phyloP scores from a whole-genome alignment of 2,113 vertebrate species.

The Edolisoma coerulescens region DNA sequence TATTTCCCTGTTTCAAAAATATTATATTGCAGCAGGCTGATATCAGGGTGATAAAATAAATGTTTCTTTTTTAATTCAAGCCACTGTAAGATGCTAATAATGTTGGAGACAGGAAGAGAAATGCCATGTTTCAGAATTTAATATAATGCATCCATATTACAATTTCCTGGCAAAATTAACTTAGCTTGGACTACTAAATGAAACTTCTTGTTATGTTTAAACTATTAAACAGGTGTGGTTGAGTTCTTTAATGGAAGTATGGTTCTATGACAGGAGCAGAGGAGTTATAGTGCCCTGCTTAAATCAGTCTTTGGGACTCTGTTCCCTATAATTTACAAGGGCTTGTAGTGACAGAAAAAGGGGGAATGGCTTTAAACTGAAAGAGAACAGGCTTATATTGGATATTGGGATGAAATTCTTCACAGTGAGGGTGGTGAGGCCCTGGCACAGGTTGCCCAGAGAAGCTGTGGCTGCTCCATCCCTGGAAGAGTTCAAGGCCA shows the following conservation, averaged over 20 bases:
- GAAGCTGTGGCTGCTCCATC: not conserved
- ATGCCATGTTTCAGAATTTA: not conserved
- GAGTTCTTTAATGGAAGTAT: not conserved
- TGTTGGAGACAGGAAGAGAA: not conserved
- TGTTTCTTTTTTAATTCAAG: constrained; percentile 52
- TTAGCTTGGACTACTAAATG: not conserved
- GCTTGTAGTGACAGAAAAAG: not conserved
- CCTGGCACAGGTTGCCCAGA: not conserved
- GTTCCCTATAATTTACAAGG: not conserved
- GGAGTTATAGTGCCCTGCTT: not conserved
- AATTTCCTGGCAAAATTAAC: constrained; percentile 2
- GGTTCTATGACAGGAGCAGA: not conserved
- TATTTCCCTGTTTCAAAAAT: constrained; percentile 51
- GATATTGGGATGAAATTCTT: not conserved
- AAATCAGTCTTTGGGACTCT: not conserved
- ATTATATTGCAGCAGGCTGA: constrained; percentile 17
- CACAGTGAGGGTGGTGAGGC: not conserved
- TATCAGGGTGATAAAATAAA: constrained; percentile 55
- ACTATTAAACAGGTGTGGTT: not conserved
- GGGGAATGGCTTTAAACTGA: not conserved
- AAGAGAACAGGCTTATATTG: not conserved
- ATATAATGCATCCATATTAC: not conserved
- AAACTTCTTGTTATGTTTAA: constrained; percentile 5
- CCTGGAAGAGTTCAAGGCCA: not conserved
- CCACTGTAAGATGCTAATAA: constrained; percentile 32